Evolutionary conservation across 1,140 invertebrate species (phyloP), one percentile per base, ranked within the genome.

Genomic region (Drosophila triauraria): DNA sequence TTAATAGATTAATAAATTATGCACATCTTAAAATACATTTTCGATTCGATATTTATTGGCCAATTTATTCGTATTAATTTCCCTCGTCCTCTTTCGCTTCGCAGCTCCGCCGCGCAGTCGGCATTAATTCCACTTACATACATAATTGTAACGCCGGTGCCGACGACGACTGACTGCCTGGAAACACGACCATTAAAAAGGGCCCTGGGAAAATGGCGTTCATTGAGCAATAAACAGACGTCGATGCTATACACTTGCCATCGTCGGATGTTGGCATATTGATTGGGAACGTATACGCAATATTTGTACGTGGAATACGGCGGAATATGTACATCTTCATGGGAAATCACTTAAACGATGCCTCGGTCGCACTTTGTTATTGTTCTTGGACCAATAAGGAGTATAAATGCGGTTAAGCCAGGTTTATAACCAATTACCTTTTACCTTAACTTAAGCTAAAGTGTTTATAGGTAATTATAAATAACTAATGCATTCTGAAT

Each of bases 1-100:
- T 72, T 71, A 72, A 72, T 72, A 72, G 69, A 72, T 72, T 71
- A 72, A 72, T 72, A 72, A 72, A 71, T 72, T 72, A 72, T 72
- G 54, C 38, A 38, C 69, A 72, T 72, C 69, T 72, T 72, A 72
- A 72, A 71, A 72, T 60, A 72, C 53, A 72, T 71, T 72, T 72
- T 40, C 67, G 53, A 72, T 59, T 43, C 68, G 46, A 71, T 72
- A 72, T 72, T 72, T 72, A 72, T 72, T 72, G 69, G 44, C 68
- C 67, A 72, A 72, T 72, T 72, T 72, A 72, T 72, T 59, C 27
- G 69, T 70, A 72, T 72, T 72, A 71, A 71, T 72, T 60, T 72
- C 68, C 64, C 63, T 15, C 44, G 35, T 6, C 40, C 44, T n/a
- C 63, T 7, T 56, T 69, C 50, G 17, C 68, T 35, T 42, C 23